These are phyloP conservation scores for Artibeus jamaicensis DNA, from an alignment of 2,797 vertebrate species.

Conservation along the genomic window DNA sequence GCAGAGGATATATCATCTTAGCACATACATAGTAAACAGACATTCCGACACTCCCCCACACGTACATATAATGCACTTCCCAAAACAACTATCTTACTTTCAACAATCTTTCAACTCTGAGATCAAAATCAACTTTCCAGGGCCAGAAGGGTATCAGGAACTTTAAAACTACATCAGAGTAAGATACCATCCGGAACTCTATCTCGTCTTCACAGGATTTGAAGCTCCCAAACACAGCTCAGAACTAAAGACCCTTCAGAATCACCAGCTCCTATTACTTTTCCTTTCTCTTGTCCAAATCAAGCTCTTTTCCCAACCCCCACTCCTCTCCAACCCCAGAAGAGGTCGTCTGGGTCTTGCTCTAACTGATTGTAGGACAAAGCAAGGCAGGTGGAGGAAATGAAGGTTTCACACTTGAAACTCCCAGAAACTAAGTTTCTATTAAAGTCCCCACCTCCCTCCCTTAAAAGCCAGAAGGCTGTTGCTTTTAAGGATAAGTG, in stretches of 20 bases:
- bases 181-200: background rate
- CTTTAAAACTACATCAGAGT: slow-evolving; percentile 26
- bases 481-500: slow-evolving; percentile 58
- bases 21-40: background rate
- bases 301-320: slow-evolving; percentile 24
- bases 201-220: background rate
- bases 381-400: slow-evolving; percentile 68
- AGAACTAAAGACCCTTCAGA: slow-evolving; percentile 19
- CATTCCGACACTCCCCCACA: background rate
- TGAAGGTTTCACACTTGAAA: slow-evolving; percentile 72
- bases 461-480: slow-evolving; percentile 58
- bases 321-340: background rate
- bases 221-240: background rate
- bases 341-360: slow-evolving; percentile 46
- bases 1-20: background rate
- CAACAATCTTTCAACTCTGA: background rate
- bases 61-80: background rate
- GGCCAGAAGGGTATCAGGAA: background rate
- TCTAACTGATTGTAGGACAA: slow-evolving; percentile 57
- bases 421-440: slow-evolving; percentile 60
- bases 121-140: slow-evolving; percentile 31
- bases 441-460: slow-evolving; percentile 51
- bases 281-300: slow-evolving; percentile 33
- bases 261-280: slow-evolving; percentile 21
- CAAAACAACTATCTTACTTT: background rate